These are phyloP conservation scores for Latheticus oryzae DNA, from an alignment of 2,888 invertebrate genomes.

Conservation along the genomic window DNA sequence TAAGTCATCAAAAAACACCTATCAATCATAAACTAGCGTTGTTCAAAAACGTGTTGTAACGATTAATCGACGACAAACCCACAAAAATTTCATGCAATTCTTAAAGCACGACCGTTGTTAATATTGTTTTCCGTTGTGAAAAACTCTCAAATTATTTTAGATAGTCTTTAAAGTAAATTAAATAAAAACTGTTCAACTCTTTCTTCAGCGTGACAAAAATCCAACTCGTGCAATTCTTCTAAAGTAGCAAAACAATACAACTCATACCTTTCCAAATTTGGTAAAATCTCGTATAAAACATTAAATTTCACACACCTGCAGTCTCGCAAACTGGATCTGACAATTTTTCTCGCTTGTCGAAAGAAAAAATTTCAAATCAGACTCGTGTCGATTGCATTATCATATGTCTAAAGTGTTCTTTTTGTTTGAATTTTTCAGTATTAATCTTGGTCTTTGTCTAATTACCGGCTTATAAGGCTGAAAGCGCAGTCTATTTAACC, in stretches of 20 bases:
- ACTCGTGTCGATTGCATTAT: slow-evolving; percentile 3
- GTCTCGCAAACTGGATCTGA: slow-evolving; percentile 17
- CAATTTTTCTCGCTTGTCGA: neutral
- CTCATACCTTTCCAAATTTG: slow-evolving; percentile 13
- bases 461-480: slow-evolving; percentile 34
- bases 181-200: no score
- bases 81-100: no score
- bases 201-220: neutral
- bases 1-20: no score
- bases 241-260: no score
- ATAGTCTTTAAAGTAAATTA: no score
- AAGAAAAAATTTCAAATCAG: slow-evolving; percentile 5
- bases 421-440: slow-evolving; percentile 4
- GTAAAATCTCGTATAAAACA: slow-evolving; percentile 15
- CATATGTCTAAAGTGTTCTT: neutral
- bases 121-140: no score
- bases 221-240: no score
- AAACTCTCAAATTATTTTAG: no score
- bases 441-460: slow-evolving; percentile 23
- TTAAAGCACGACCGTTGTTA: no score
- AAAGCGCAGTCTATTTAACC: slow-evolving; percentile 34
- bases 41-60: no score
- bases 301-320: slow-evolving; percentile 25
- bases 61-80: no score
- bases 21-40: no score